A percentile compares a stretch with the other conserved stretches of the same genome.
phyloP scores from a whole-genome alignment of 2,888 invertebrate genomes.

The Epinotia nisella region DNA sequence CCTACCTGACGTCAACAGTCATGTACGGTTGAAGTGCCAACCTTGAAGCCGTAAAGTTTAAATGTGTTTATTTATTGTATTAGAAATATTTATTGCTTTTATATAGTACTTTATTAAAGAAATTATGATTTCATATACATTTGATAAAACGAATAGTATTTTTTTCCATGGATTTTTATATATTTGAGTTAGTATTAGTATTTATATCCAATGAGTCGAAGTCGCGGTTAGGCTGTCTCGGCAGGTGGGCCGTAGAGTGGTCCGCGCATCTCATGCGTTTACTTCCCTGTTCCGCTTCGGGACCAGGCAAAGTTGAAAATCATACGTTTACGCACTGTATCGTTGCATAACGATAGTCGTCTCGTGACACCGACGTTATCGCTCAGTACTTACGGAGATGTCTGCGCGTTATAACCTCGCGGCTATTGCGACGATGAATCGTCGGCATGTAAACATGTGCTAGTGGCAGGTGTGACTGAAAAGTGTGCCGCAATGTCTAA shows the following conservation, averaged over 20 bases:
- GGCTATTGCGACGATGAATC: slow-evolving; percentile 56
- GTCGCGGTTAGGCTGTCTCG: slow-evolving; percentile 10
- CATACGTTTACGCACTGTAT: slow-evolving; percentile 55
- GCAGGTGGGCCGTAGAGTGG: slow-evolving; percentile 27
- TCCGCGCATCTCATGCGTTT: slow-evolving; percentile 49
- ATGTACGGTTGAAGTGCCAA: slow-evolving; percentile 19
- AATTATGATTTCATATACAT: no score
- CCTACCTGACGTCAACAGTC: slow-evolving; percentile 27
- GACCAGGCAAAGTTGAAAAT: slow-evolving; percentile 57
- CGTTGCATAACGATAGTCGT: slow-evolving; percentile 74
- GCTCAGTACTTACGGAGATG: slow-evolving; percentile 76
- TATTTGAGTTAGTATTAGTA: no score
- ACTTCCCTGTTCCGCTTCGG: slow-evolving; percentile 60
- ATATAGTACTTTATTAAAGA: background rate
- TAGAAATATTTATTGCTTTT: background rate
- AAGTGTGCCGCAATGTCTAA: slow-evolving; percentile 83
- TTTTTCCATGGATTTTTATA: no score
- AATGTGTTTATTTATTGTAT: slow-evolving; percentile 8
- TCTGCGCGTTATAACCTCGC: slow-evolving; percentile 67
- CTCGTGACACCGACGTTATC: slow-evolving; percentile 79
- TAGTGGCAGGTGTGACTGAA: slow-evolving; percentile 54
- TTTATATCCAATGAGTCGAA: background rate
- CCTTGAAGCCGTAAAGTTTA: slow-evolving; percentile 22
- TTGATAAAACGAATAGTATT: no score
- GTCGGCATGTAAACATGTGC: slow-evolving; percentile 49